phyloP scores from a whole-genome alignment of 2,888 invertebrate genomes.

The Apotomis capreana region DNA sequence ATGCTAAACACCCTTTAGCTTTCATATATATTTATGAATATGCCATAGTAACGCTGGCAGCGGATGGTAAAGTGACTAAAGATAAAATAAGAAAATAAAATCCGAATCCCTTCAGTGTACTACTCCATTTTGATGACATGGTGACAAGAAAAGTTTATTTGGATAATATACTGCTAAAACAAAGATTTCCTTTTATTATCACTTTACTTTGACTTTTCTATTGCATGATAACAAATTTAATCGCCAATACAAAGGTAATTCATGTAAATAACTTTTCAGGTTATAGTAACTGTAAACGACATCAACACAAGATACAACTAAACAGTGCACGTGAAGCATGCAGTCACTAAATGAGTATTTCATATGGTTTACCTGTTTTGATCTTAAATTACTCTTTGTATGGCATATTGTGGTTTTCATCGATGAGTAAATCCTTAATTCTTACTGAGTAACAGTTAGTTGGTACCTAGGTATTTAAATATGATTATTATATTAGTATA shows the following conservation, averaged over 20 bases:
- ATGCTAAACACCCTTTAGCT: constrained; percentile 25
- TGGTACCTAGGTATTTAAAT: no score
- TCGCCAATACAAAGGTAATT: no score
- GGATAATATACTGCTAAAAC: no score
- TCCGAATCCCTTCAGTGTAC: no score
- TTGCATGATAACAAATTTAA: no score
- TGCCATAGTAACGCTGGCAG: not conserved
- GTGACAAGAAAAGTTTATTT: no score
- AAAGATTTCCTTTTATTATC: no score
- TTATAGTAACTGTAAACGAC: no score
- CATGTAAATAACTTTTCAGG: no score
- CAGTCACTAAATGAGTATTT: constrained; percentile 13
- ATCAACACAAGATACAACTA: not conserved
- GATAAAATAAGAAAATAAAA: not conserved
- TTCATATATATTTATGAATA: not conserved
- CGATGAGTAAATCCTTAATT: constrained; percentile 4
- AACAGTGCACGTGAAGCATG: not conserved
- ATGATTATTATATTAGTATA: no score
- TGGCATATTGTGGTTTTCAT: constrained; percentile 14
- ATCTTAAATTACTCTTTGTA: constrained; percentile 8
- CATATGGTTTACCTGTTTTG: constrained; percentile 28
- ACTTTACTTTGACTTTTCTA: no score
- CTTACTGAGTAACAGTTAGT: not conserved
- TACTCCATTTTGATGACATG: no score
- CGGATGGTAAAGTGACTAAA: not conserved